Base-by-base conservation (phyloP, 1,140 invertebrate species). In the Cyphomyrmex costatus region DNA sequence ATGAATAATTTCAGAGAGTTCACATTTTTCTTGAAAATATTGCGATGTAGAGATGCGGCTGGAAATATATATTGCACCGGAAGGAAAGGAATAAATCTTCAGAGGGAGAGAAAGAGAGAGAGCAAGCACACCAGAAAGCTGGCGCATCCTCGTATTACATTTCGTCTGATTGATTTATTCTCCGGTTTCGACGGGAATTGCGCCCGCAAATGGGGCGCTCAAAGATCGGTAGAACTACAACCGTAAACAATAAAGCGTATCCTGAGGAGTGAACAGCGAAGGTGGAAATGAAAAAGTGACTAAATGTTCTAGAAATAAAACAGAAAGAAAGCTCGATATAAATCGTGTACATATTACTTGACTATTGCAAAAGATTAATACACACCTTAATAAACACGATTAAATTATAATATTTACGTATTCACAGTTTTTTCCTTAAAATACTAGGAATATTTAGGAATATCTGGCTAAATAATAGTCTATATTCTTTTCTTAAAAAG, bases 151-250 rank as follows among this genome's bases (percentile, higher is more conserved):
- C 49, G 78, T 71, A 71, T 82, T 71, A 68, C 78, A 71, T 71
- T 82, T 71, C 51, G 66, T 46, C 51, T 58, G 78, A 82, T 82
- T 70, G 78, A 82, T 82, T 82, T 82, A 82, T 82, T 82, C 78
- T 46, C 78, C 33, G 49, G 19, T 82, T 82, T 82, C 78, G 65
- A 71, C 65, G 66, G 51, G 36, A 82, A 71, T 71, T 82, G 78
- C 78, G 21, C n/a, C 42, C 78, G 65, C 66, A 68, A 60, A 71
- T 71, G 65, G 66, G 60, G 33, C 16, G 51, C 63, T 79, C 46
- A 27, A 56, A 82, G 51, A 82, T 58, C 78, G 56, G 56, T 19
- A 30, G 51, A 46, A 36, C 49, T 33, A 21, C 63, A n/a, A 24
- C 1, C 19, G 36, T 77, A 61, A 33, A 82, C 65, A 82, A 58